Evolutionary conservation across 1,140 invertebrate species (phyloP).

Genomic region (Tribolium castaneum): DNA sequence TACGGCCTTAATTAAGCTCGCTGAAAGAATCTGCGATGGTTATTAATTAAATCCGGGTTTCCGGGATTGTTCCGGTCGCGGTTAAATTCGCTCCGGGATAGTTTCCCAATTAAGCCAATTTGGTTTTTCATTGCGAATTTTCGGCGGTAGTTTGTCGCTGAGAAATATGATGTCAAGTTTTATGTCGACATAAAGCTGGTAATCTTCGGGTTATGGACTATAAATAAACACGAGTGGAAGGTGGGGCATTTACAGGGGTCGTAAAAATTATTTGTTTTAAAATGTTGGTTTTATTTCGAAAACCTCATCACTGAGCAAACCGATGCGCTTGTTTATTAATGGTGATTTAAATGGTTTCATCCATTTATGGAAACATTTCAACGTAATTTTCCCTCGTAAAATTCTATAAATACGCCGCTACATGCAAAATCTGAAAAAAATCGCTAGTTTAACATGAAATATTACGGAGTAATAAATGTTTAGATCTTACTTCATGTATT

Average conservation of each 20-base stretch:
- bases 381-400: not conserved
- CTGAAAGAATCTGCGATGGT: not conserved
- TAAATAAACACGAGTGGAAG: not conserved
- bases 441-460: not conserved
- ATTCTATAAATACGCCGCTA: not conserved
- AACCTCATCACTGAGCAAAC: not conserved
- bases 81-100: not conserved
- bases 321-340: not conserved
- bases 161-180: not conserved
- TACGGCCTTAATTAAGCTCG: not conserved
- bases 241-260: not conserved
- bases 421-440: not conserved
- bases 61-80: not conserved
- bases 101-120: not conserved
- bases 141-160: not conserved
- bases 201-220: not conserved
- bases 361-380: not conserved
- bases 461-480: not conserved
- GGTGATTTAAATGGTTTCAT: not conserved
- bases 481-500: not conserved
- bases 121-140: not conserved
- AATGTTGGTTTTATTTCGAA: not conserved
- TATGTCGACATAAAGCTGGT: not conserved
- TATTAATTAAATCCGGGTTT: not conserved
- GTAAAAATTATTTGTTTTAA: not conserved